Evolutionary conservation across 2,888 invertebrate genomes (phyloP).

Genomic region (Agrotis puta): DNA sequence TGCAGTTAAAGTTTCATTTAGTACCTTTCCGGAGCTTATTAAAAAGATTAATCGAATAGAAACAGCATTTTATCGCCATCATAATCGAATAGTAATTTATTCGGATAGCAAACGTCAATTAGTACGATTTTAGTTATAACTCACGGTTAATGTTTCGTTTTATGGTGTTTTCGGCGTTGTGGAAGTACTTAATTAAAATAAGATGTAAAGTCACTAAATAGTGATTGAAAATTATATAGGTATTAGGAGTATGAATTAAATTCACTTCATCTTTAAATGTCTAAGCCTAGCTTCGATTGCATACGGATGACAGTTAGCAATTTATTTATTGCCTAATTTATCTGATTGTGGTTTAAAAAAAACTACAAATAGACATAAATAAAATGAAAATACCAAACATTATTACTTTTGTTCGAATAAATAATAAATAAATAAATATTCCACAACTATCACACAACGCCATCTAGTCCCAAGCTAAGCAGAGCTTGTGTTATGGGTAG

Average conservation of each 20-base stretch:
- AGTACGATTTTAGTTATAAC: constrained; percentile 46
- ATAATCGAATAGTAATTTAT: constrained; percentile 56
- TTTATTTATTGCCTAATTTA: too few relatives aligned
- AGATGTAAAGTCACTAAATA: constrained; percentile 4
- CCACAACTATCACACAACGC: too few relatives aligned
- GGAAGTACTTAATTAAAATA: constrained; percentile 39
- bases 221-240: background rate
- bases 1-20: constrained; percentile 22
- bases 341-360: too few relatives aligned
- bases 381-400: background rate
- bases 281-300: too few relatives aligned
- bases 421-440: too few relatives aligned
- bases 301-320: too few relatives aligned
- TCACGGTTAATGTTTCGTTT: constrained; percentile 41
- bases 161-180: constrained; percentile 43
- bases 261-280: background rate
- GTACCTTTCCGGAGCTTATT: constrained; percentile 23
- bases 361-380: too few relatives aligned
- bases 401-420: background rate
- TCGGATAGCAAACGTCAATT: constrained; percentile 56
- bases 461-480: too few relatives aligned
- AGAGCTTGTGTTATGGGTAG: too few relatives aligned
- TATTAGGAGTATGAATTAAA: background rate
- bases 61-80: constrained; percentile 36
- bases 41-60: constrained; percentile 46